A percentile compares a stretch with the other conserved stretches of the same genome.
Conservation (phyloP, 2,797 vertebrate genomes). For the Oreochromis mossambicus region DNA sequence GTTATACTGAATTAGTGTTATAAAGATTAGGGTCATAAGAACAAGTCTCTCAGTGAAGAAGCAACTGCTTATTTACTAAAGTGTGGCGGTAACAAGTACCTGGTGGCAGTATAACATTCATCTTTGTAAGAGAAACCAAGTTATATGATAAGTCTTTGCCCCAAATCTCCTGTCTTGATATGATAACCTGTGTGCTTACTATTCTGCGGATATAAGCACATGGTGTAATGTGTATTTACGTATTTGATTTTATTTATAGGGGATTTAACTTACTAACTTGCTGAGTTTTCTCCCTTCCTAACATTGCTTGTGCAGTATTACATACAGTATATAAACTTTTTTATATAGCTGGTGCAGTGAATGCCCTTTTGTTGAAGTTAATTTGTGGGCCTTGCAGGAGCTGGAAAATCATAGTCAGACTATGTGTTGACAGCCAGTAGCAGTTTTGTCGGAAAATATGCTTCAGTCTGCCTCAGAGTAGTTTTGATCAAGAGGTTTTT, state of each 20-base stretch:
- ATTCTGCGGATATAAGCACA: background rate
- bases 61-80: background rate
- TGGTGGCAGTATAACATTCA: constrained; percentile 19
- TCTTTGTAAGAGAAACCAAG: background rate
- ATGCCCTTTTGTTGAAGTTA: constrained; percentile 35
- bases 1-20: background rate
- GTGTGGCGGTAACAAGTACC: background rate
- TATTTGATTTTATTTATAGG: background rate
- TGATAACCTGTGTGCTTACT: background rate
- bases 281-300: background rate
- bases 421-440: constrained; percentile 22
- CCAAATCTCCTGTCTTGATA: background rate
- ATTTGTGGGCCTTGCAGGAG: background rate
- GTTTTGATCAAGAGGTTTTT: background rate
- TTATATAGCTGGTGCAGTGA: constrained; percentile 6
- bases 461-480: constrained; percentile 22
- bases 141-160: background rate
- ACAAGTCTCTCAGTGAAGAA: background rate
- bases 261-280: background rate
- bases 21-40: background rate
- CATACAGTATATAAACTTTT: background rate
- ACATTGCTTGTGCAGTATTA: background rate
- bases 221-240: background rate
- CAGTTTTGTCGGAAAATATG: constrained; percentile 41
- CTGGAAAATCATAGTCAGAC: constrained; percentile 55